Conservation (phyloP, 2,888 invertebrate species). For the Cosmopolites sordidus region DNA sequence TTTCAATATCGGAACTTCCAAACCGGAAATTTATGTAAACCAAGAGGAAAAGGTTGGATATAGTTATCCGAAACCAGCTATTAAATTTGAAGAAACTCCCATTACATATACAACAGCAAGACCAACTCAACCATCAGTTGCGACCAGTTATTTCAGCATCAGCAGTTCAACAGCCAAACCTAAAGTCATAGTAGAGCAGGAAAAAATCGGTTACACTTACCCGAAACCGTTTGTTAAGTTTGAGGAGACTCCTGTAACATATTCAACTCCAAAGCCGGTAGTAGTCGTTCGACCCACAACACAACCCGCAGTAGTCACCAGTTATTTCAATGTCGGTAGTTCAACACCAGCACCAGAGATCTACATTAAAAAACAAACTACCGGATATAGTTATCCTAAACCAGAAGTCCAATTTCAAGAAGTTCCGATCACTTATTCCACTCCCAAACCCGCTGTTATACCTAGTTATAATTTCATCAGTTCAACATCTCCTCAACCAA, state of each 20-base stretch:
- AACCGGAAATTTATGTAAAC: constrained; percentile 1
- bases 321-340: constrained; percentile 14
- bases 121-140: constrained; percentile 12
- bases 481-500: neutral
- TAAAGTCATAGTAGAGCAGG: neutral
- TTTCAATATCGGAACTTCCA: constrained; percentile 11
- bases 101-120: constrained; percentile 15
- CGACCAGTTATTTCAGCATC: constrained; percentile 16
- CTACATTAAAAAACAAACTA: constrained; percentile 2
- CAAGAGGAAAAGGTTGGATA: constrained; percentile 34
- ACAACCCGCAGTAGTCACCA: constrained; percentile 12
- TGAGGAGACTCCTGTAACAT: constrained; percentile 25
- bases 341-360: neutral
- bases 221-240: constrained; percentile 28
- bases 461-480: constrained; percentile 30
- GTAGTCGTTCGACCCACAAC: neutral
- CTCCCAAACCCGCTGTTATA: constrained; percentile 25
- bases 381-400: constrained; percentile 26
- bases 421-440: neutral
- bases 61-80: constrained; percentile 38
- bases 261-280: constrained; percentile 39
- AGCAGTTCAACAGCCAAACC: neutral
- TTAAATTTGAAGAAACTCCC: constrained; percentile 42
- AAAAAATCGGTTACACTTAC: constrained; percentile 25
- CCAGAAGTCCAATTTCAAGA: constrained; percentile 29